Percentiles rank a stretch among this genome's conserved stretches.
Conservation (phyloP, 2,797 vertebrate genomes). For the Rhinichthys osculus region DNA sequence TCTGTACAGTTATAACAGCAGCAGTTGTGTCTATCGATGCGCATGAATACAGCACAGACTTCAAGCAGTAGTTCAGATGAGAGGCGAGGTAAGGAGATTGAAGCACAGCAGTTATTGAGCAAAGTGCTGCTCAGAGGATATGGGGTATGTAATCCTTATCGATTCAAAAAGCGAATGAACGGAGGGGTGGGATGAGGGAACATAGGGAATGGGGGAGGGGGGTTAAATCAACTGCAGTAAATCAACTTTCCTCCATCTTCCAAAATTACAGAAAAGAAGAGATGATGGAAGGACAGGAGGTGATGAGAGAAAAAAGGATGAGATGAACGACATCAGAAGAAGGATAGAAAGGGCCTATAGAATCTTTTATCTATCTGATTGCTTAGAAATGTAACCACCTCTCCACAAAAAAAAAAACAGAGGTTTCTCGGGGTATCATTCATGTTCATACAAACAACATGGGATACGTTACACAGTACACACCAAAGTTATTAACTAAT, state of each 20-base stretch:
- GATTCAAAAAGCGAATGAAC: conserved; percentile 10
- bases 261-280: conserved; percentile 10
- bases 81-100: conserved; percentile 28
- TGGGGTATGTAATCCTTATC: conserved; percentile 42
- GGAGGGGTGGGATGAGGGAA: no score
- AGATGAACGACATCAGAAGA: not conserved
- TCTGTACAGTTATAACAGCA: conserved; percentile 3
- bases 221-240: not conserved
- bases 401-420: not conserved
- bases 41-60: conserved; percentile 8
- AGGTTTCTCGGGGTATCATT: not conserved
- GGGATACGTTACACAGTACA: not conserved
- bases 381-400: not conserved
- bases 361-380: not conserved
- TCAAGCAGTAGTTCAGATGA: conserved; percentile 5
- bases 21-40: not conserved
- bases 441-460: not conserved
- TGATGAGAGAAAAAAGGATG: conserved; percentile 1
- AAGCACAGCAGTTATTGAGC: conserved; percentile 23
- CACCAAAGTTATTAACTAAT: not conserved
- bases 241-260: conserved; percentile 9
- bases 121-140: conserved; percentile 13
- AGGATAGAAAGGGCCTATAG: not conserved
- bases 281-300: not conserved
- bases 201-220: not conserved